Base-by-base conservation (phyloP, 2,888 invertebrate genomes). In the Ernsta delagoae region DNA sequence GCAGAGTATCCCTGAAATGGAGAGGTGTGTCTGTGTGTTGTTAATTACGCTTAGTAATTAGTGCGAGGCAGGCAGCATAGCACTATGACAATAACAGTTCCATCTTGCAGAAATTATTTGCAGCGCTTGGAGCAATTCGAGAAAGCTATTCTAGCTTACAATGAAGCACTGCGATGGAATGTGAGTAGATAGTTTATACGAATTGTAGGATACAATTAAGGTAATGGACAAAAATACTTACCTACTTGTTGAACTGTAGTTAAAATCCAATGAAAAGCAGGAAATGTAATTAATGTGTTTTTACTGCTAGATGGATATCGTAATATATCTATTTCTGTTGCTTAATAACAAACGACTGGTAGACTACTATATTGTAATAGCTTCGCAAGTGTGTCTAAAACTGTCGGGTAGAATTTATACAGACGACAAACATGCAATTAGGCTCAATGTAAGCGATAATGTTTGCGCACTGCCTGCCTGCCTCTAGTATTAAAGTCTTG, bases 121-220 rank as follows among this genome's bases (percentile, higher is more conserved):
- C 91, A 91, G 77, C 89, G 90, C 65, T 78, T 89, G 72, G 92
- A 93, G 77, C 78, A 74, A 73, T 93, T 92, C 65, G 92, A 92
- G 78, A 91, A 89, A 76, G 87, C 92, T 67, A 90, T 89, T 79
- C 83, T 83, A 68, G 86, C 92, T 36, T 92, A 92, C 82, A 87
- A 87, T 72, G 92, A 92, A 77, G 92, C 92, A 66, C 82, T 92
- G 16, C 83, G 85, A 53, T 93, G 92, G 92, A 88, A 92, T 79
- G 92, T 92, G 75, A 87, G 92, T 90, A 41, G 1, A 59, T 39
- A 56, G 56, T 56, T 11, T 53, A 53, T 16, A 24, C n/a, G n/a
- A n/a, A n/a, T 31, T 53, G 9, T 4, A 53, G 36, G 36, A n/a
- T 2, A 36, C 36, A 36, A 36, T 36, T n/a, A n/a, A n/a, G n/a